These are phyloP conservation scores for Mnemiopsis leidyi DNA, from an alignment of 37 sponge, comb jelly and placozoan species.

Conservation along the genomic window DNA sequence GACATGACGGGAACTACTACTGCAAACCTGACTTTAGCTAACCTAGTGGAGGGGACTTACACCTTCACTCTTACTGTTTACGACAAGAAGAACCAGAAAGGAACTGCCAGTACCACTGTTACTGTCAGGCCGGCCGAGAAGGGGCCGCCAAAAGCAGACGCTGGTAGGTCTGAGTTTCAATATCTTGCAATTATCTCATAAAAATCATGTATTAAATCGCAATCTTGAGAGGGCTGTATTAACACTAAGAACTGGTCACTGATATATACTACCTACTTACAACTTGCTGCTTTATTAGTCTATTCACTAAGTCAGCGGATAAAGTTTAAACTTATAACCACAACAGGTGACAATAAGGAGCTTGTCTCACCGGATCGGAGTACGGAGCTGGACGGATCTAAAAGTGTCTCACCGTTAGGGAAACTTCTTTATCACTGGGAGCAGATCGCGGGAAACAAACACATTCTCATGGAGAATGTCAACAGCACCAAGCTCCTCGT, in stretches of 20 bases:
- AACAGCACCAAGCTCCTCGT: neutral
- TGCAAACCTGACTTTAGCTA: conserved; percentile 67
- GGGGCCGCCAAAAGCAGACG: conserved; percentile 14
- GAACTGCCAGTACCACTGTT: conserved; percentile 56
- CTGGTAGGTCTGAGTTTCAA: conserved; percentile 41
- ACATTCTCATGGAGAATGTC: neutral
- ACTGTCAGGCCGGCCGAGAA: conserved; percentile 62
- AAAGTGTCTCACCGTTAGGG: neutral
- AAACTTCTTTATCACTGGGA: conserved; percentile 1
- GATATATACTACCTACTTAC: too few relatives aligned
- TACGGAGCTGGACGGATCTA: conserved; percentile 54
- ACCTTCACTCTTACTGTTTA: conserved; percentile 74
- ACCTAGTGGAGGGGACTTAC: conserved; percentile 80
- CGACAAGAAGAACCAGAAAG: conserved; percentile 65
- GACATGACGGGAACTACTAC: conserved; percentile 57
- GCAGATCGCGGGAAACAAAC: neutral
- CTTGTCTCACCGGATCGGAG: conserved; percentile 15
- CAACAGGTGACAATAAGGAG: conserved; percentile 61
- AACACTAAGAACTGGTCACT: too few relatives aligned
- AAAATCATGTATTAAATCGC: too few relatives aligned
- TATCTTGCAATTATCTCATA: too few relatives aligned
- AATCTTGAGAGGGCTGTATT: too few relatives aligned
- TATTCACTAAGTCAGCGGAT: too few relatives aligned
- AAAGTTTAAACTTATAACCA: too few relatives aligned
- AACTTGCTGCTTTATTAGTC: too few relatives aligned